Evolutionary conservation across 2,797 vertebrate species (phyloP).

Genomic region (Sebastes kiyomatsui): DNA sequence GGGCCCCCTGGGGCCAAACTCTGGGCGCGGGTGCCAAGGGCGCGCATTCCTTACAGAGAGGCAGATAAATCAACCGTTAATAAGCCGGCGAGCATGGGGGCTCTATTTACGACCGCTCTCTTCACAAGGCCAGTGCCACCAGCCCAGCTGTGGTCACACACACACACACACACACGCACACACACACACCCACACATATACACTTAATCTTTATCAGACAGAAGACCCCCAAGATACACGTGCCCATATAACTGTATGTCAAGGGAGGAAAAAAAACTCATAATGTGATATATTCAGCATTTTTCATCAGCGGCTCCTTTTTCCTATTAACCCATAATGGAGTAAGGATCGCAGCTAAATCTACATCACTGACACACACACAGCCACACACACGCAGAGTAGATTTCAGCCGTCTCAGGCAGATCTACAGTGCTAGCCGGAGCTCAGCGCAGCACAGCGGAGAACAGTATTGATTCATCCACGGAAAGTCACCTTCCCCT

Average conservation of each 20-base stretch:
- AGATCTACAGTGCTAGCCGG: conserved; percentile 25
- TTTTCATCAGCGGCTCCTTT: conserved; percentile 62
- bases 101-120: conserved; percentile 73
- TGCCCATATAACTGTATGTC: conserved; percentile 40
- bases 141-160: conserved; percentile 36
- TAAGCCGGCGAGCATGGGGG: conserved; percentile 65
- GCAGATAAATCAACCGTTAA: conserved; percentile 80
- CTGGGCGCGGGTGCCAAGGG: conserved; percentile 71
- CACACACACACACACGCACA: background rate
- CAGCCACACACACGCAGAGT: background rate
- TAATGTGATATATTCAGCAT: conserved; percentile 59
- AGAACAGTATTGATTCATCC: conserved; percentile 71
- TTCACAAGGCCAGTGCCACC: conserved; percentile 72
- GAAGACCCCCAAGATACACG: conserved; percentile 49
- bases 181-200: background rate
- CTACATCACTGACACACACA: conserved; percentile 21
- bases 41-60: conserved; percentile 59
- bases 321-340: conserved; percentile 69
- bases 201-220: conserved; percentile 44
- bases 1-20: conserved; percentile 54
- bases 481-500: conserved; percentile 78
- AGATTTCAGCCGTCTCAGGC: conserved; percentile 39
- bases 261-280: conserved; percentile 20
- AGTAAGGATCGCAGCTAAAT: conserved; percentile 54
- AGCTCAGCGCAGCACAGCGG: conserved; percentile 28